Conservation (phyloP, 2,888 invertebrate genomes). For the Drosophila anceps region DNA sequence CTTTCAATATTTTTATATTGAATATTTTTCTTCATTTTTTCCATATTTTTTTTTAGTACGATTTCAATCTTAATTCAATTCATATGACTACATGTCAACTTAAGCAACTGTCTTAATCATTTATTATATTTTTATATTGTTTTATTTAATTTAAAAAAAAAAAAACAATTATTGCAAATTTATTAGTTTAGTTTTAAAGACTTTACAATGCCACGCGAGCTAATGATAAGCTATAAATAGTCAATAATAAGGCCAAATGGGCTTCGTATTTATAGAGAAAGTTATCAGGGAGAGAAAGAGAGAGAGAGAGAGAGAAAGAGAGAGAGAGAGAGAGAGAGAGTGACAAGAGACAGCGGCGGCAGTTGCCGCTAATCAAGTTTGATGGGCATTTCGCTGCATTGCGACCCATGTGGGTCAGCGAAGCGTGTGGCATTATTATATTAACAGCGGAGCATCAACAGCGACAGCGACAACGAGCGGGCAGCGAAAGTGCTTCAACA, state of each 20-base stretch:
- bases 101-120: too few species aligned
- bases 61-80: too few species aligned
- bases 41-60: too few species aligned
- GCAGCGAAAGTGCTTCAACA: slow-evolving; percentile 4
- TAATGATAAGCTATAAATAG: slow-evolving; percentile 1
- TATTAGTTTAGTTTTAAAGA: neutral
- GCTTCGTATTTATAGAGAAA: neutral
- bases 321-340: neutral
- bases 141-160: too few species aligned
- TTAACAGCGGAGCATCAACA: slow-evolving; percentile 29
- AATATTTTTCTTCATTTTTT: too few species aligned
- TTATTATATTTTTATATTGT: neutral
- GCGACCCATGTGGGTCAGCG: slow-evolving; percentile 53
- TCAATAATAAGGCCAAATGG: neutral
- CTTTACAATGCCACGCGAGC: neutral
- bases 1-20: too few species aligned
- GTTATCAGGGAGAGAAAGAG: too few species aligned
- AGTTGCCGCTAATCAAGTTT: slow-evolving; percentile 60
- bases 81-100: too few species aligned
- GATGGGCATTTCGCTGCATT: slow-evolving; percentile 51
- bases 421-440: slow-evolving; percentile 53
- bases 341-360: slow-evolving; percentile 2
- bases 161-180: neutral
- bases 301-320: neutral
- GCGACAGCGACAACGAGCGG: slow-evolving; percentile 13